Evolutionary conservation across 2,113 vertebrate genomes (phyloP).

Genomic region (Ptychochromis oligacanthus): DNA sequence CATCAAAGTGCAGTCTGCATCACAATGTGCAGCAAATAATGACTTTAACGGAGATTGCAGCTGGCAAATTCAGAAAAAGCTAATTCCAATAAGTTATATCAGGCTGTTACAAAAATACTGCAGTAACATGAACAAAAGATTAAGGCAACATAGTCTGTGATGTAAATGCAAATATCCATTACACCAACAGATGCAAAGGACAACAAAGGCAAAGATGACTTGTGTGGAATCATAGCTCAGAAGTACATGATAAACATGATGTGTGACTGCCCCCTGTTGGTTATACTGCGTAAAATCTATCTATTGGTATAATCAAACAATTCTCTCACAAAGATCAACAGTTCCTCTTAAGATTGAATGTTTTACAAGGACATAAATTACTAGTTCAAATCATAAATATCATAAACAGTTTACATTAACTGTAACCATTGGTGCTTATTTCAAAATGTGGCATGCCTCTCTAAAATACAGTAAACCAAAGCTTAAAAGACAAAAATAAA

Average conservation of each 20-base stretch:
- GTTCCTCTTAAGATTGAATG: neutral
- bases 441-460: neutral
- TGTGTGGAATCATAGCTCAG: neutral
- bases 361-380: neutral
- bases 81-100: slow-evolving; percentile 3
- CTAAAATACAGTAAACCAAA: slow-evolving; percentile 8
- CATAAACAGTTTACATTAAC: neutral
- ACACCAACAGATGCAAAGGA: slow-evolving; percentile 3
- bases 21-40: slow-evolving; percentile 3
- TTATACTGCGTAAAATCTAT: neutral
- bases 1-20: neutral
- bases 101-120: slow-evolving; percentile 30
- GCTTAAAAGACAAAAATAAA: neutral
- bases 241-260: neutral
- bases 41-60: neutral
- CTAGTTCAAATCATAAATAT: slow-evolving; percentile 20
- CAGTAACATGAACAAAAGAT: slow-evolving; percentile 22
- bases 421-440: neutral
- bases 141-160: slow-evolving; percentile 62
- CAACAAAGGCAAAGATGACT: slow-evolving; percentile 8
- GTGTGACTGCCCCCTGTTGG: slow-evolving; percentile 49
- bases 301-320: neutral
- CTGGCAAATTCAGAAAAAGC: slow-evolving; percentile 6
- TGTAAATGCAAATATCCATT: slow-evolving; percentile 21
- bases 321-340: neutral